phyloP scores from a whole-genome alignment of 2,888 invertebrate species.

The Bugulina stolonifera region DNA sequence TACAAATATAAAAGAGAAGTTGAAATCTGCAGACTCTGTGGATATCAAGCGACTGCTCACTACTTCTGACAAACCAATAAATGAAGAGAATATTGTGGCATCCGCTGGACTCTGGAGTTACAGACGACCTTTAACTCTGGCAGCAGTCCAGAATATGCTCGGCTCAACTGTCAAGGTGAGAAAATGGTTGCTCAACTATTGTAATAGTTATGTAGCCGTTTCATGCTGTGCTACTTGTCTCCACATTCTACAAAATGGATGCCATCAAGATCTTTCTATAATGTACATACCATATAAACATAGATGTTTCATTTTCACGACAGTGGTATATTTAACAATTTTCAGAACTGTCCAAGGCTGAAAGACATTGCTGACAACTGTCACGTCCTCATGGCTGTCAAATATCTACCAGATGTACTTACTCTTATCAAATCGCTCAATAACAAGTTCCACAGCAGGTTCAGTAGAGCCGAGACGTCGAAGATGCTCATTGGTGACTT shows the following conservation, averaged over 20 bases:
- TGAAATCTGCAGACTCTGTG: neutral
- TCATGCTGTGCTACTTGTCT: no score
- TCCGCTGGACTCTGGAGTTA: conserved; percentile 6
- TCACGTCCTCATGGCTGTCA: neutral
- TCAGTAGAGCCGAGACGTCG: neutral
- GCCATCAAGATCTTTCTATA: no score
- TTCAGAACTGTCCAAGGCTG: neutral
- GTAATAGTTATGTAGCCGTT: no score
- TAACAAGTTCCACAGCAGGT: neutral
- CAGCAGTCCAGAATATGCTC: neutral
- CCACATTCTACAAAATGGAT: no score
- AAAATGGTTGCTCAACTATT: no score
- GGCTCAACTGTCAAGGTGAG: no score
- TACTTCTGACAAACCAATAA: neutral
- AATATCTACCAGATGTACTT: conserved; percentile 7
- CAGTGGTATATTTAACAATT: no score
- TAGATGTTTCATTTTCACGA: no score
- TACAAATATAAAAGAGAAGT: neutral
- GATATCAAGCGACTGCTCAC: neutral
- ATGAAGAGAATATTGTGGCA: neutral
- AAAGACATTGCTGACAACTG: neutral
- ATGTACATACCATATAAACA: no score
- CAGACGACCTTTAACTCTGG: neutral
- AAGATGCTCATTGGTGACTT: neutral
- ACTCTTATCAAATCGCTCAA: neutral